Evolutionary conservation across 1,140 invertebrate genomes (phyloP), one percentile per base, ranked within the genome.

Genomic region (Platorchestia sp.): DNA sequence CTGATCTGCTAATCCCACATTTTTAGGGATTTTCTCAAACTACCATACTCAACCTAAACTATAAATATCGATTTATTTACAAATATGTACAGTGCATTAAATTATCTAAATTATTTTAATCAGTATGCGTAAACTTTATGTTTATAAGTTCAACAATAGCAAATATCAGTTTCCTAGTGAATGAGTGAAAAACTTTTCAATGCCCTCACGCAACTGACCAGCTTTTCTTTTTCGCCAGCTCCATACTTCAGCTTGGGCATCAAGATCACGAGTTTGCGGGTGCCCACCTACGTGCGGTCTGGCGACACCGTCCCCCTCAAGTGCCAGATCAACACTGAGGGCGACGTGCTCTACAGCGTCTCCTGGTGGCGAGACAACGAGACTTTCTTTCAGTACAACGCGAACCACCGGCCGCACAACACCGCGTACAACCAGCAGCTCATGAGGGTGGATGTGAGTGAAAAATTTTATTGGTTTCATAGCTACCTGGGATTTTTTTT

Each of bases 301-400:
- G 91, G 91, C 91, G 91, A 45, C 7, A 45, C 91, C 19, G 91
- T 45, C 45, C 41, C 91, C 43, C 91, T 93, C 40, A 40, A 93
- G 36, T 93, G 91, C 91, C 43, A 44, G 45, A 93, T 93, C 40
- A 47, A 93, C 91, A 93, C 91, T 10, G 43, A 93, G 91, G 91
- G 91, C 7, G 91, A 93, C 47, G 91, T 45, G 6, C 91, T 93
- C 3, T 93, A 93, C 91, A 93, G 91, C 45, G 91, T 93, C 0
- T 93, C 91, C 22, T 93, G 91, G 91, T 93, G 91, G 91, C 7
- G 91, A 10, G 91, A 93, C 45, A 93, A 93, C 91, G 45, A 45
- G 36, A 93, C 91, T 0, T 93, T 93, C 91, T 93, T 45, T 40
- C 91, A 93, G 45, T 47, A 45, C 91, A 93, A 93, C 45, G 91